phyloP scores from a whole-genome alignment of 2,888 invertebrate species.

The Chloroclystis v-ata region DNA sequence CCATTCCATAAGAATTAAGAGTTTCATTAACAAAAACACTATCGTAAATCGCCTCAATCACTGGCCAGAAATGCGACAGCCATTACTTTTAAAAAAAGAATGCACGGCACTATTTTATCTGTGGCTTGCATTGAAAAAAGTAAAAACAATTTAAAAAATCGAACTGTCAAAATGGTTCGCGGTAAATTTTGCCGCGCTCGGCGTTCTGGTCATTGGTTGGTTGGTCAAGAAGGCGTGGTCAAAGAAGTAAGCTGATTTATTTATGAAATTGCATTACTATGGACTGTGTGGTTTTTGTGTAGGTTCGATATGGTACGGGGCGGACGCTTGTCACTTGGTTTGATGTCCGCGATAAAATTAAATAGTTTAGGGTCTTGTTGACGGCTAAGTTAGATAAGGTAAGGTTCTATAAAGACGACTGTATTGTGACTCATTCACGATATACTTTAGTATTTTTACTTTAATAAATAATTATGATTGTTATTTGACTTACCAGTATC shows the following conservation, averaged over 20 bases:
- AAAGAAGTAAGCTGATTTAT: conserved; percentile 63
- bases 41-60: conserved; percentile 66
- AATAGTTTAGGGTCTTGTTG: conserved; percentile 24
- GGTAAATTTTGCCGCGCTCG: conserved; percentile 64
- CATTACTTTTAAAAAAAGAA: conserved; percentile 51
- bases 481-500: too few relatives aligned
- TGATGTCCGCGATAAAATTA: conserved; percentile 28
- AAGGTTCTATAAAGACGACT: background rate
- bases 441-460: too few relatives aligned
- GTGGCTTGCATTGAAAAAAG: conserved; percentile 36
- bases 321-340: conserved; percentile 52
- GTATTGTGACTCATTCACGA: too few relatives aligned
- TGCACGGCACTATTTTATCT: conserved; percentile 37
- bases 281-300: conserved; percentile 51
- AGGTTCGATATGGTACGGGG: conserved; percentile 43
- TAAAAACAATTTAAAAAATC: conserved; percentile 45
- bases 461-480: too few relatives aligned
- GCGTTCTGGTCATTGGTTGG: conserved; percentile 51
- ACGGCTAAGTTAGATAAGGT: background rate
- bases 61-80: conserved; percentile 59
- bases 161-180: conserved; percentile 74
- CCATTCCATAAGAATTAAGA: conserved; percentile 38
- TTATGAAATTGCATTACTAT: conserved; percentile 68
- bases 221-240: conserved; percentile 56
- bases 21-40: conserved; percentile 63